Percentiles rank a stretch among this genome's conserved stretches.
Evolutionary conservation across 2,113 vertebrate species (phyloP).

Genomic region (Holacanthus passer): DNA sequence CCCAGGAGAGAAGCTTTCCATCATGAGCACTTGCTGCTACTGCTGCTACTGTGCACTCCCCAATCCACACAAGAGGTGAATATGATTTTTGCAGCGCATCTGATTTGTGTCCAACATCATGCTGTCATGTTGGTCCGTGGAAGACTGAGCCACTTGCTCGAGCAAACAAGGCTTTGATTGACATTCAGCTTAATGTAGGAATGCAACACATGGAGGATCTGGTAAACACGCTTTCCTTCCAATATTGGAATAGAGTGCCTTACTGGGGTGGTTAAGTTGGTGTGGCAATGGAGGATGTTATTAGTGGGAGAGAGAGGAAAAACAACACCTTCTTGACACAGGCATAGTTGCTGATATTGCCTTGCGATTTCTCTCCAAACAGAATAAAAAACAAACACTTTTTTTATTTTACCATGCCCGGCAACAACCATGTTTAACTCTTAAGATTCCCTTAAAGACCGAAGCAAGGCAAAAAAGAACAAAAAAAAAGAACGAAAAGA

Average conservation of each 20-base stretch:
- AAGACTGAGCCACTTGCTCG: slow-evolving; percentile 15
- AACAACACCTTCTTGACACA: slow-evolving; percentile 53
- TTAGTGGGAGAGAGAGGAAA: slow-evolving; percentile 46
- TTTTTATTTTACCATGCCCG: slow-evolving; percentile 1
- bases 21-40: background rate
- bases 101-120: slow-evolving; percentile 42
- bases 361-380: slow-evolving; percentile 35
- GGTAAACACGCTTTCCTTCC: slow-evolving; percentile 58
- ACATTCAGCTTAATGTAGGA: slow-evolving; percentile 49
- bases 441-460: slow-evolving; percentile 9
- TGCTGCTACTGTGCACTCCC: background rate
- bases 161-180: slow-evolving; percentile 63
- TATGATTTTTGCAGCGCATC: background rate
- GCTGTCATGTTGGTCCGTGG: slow-evolving; percentile 28
- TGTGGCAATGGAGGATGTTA: slow-evolving; percentile 42
- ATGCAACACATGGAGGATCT: slow-evolving; percentile 53
- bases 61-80: background rate
- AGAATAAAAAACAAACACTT: background rate
- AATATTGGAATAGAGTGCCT: slow-evolving; percentile 36
- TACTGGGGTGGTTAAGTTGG: slow-evolving; percentile 27
- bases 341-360: slow-evolving; percentile 40
- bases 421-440: background rate
- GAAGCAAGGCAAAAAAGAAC: background rate
- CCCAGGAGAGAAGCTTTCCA: background rate
- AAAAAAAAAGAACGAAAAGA: background rate